These are phyloP conservation scores for Engraulis encrasicolus DNA, from an alignment of 2,113 vertebrate genomes.

Conservation along the genomic window DNA sequence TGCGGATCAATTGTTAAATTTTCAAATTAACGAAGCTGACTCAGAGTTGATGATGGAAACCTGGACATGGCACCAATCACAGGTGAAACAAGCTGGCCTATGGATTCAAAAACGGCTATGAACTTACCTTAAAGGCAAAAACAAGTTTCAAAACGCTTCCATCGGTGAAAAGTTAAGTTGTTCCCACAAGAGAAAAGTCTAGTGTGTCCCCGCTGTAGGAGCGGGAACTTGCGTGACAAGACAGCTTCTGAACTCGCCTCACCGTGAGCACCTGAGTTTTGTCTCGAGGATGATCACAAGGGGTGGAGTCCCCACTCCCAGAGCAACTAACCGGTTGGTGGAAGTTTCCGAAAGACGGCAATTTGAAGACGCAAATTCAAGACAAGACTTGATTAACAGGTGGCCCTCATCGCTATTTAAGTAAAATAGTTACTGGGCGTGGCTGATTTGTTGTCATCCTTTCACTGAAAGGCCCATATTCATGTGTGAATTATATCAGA, in stretches of 20 bases:
- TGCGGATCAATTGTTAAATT: no score
- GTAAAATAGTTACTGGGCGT: no score
- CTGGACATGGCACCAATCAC: neutral
- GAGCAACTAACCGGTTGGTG: neutral
- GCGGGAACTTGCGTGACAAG: neutral
- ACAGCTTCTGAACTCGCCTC: neutral
- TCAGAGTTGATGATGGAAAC: neutral
- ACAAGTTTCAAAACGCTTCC: neutral
- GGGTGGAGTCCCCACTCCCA: conserved; percentile 3
- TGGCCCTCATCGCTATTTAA: neutral
- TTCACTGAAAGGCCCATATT: no score
- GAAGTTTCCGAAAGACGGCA: neutral
- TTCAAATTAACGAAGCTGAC: neutral
- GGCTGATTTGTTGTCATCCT: no score
- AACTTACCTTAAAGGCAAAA: neutral
- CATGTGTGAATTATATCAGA: no score
- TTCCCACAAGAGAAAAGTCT: conserved; percentile 1
- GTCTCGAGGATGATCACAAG: neutral
- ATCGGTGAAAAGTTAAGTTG: neutral
- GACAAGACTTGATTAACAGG: neutral
- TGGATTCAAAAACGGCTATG: neutral
- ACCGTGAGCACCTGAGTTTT: neutral
- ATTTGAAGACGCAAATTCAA: neutral
- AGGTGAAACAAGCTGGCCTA: neutral
- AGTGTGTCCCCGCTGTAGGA: neutral